Base-by-base conservation (phyloP, 2,113 vertebrate species). In the Oreocharis arfaki region DNA sequence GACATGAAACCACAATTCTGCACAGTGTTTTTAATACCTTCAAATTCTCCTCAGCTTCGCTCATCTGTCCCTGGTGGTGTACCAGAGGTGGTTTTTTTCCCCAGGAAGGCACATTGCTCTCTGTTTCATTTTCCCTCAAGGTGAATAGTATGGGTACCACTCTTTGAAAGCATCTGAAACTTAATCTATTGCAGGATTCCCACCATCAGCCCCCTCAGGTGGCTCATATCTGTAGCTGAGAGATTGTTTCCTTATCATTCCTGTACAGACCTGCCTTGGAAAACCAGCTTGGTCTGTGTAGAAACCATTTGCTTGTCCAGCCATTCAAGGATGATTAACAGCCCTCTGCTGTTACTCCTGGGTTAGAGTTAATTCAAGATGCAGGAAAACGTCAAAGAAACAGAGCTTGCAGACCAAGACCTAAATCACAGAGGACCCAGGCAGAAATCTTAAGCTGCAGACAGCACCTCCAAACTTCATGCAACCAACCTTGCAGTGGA, bases 171-270 rank as follows among this genome's bases (percentile, higher is more conserved):
- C 63, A 82, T 57, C 78, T 69, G 67, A 91, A 87, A 85, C 79
- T 80, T 93, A 93, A 94, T 88, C 55, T 74, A 13, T 89, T 10
- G 6, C 57, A 73, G 55, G 68, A 74, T 63, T 88, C 68, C 82
- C 63, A 91, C 63, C 61, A 77, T 71, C 63, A 76, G 13, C 32
- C 57, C 33, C 84, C 65, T 91, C 14, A 3, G 49, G 75, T 94
- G 61, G 41, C 70, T 91, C 57, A 13, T 79, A 85, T 83, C 78
- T 79, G 78, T 37, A 76, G 74, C 61, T 52, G 74, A 79, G 89
- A 93, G 68, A 63, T 84, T 93, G 69, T 42, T 92, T 88, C 9
- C 55, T 92, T 96, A 90, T 92, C 71, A 1, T 93, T 89, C 46
- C 39, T 10, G 4, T 57, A 81, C 76, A 96, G 77, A 73, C 60